phyloP scores from a whole-genome alignment of 1,140 invertebrate genomes.

The Drosophila nigromelanica region DNA sequence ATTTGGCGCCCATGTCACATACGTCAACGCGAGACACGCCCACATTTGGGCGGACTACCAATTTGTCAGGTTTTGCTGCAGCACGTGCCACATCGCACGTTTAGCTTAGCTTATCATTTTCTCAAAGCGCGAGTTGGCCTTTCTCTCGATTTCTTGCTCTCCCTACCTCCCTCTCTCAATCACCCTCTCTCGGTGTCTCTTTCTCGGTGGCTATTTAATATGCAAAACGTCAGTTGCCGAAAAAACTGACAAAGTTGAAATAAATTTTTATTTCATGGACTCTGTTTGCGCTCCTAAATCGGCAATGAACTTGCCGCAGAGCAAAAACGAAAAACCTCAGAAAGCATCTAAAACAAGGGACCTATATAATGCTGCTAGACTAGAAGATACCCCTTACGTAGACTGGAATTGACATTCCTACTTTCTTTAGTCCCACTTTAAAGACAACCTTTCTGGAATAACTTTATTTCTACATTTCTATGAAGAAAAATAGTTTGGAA shows the following conservation, averaged over 20 bases:
- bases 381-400: slow-evolving; percentile 4
- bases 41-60: slow-evolving; percentile 57
- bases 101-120: slow-evolving; percentile 83
- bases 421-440: no score
- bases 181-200: slow-evolving; percentile 11
- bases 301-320: slow-evolving; percentile 79
- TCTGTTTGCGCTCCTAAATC: slow-evolving; percentile 51
- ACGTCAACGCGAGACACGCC: slow-evolving; percentile 77
- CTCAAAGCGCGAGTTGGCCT: slow-evolving; percentile 59
- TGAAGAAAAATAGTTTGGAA: no score
- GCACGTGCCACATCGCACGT: slow-evolving; percentile 78
- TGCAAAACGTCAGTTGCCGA: slow-evolving; percentile 76
- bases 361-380: not conserved
- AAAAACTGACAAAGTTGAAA: slow-evolving; percentile 82
- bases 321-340: slow-evolving; percentile 24
- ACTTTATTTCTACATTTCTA: no score
- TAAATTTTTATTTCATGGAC: slow-evolving; percentile 82
- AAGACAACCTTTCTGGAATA: no score
- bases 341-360: slow-evolving; percentile 12
- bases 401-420: no score
- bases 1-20: slow-evolving; percentile 81
- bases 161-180: not conserved
- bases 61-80: slow-evolving; percentile 76
- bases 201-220: slow-evolving; percentile 62
- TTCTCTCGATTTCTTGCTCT: slow-evolving; percentile 27